Evolutionary conservation across 2,888 invertebrate species (phyloP).

Genomic region (Sesia bembeciformis): DNA sequence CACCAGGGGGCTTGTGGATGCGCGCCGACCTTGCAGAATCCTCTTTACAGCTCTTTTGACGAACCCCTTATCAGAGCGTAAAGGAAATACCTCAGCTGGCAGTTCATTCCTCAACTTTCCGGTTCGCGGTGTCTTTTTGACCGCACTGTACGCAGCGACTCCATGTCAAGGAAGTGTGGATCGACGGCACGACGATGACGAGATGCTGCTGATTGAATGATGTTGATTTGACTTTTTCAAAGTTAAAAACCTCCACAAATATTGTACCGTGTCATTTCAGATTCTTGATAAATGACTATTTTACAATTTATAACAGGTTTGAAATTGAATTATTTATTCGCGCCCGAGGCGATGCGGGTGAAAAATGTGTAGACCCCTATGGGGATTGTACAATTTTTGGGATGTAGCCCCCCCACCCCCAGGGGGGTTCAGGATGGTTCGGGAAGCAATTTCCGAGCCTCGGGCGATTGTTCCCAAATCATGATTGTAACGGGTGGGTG

Average conservation of each 20-base stretch:
- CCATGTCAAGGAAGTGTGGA: no score
- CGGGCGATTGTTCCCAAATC: slow-evolving; percentile 43
- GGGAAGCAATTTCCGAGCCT: slow-evolving; percentile 60
- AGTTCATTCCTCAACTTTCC: no score
- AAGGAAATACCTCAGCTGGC: no score
- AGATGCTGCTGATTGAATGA: no score
- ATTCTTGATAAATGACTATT: slow-evolving; percentile 23
- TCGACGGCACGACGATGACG: no score
- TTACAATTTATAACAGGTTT: slow-evolving; percentile 40
- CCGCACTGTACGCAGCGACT: no score
- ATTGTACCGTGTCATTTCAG: background rate
- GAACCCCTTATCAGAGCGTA: no score
- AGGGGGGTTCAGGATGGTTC: slow-evolving; percentile 11
- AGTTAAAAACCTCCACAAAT: background rate
- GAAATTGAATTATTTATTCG: slow-evolving; percentile 43
- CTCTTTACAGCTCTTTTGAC: no score
- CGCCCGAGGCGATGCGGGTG: slow-evolving; percentile 23
- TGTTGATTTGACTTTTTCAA: no score
- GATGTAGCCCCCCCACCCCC: slow-evolving; percentile 10
- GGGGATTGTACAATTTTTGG: slow-evolving; percentile 17
- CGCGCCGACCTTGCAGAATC: no score
- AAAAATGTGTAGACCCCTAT: slow-evolving; percentile 10
- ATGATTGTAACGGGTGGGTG: slow-evolving; percentile 22
- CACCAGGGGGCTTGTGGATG: no score
- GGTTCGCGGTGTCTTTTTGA: no score